Evolutionary conservation across 2,888 invertebrate genomes (phyloP).

Genomic region (Chrysina gloriosa): DNA sequence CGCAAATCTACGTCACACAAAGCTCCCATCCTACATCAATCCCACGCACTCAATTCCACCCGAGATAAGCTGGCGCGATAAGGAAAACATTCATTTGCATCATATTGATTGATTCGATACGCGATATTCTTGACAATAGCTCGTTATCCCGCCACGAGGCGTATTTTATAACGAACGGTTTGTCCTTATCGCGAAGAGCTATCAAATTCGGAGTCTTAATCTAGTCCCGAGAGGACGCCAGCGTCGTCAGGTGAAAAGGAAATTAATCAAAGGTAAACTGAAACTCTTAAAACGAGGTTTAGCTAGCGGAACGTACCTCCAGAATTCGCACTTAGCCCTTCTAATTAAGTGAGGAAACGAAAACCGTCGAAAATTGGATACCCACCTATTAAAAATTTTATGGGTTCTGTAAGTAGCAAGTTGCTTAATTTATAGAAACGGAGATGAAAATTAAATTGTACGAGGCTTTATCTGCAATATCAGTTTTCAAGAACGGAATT

Average conservation of each 20-base stretch:
- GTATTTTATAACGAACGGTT: slow-evolving; percentile 26
- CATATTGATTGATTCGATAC: slow-evolving; percentile 25
- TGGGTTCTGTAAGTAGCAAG: neutral
- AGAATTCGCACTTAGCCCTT: slow-evolving; percentile 8
- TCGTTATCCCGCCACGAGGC: slow-evolving; percentile 20
- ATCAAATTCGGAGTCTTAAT: slow-evolving; percentile 35
- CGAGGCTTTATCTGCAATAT: neutral
- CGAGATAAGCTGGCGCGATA: slow-evolving; percentile 7
- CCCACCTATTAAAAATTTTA: slow-evolving; percentile 23
- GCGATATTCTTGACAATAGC: slow-evolving; percentile 29
- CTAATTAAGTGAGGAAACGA: slow-evolving; percentile 17
- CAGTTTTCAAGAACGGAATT: too few species aligned
- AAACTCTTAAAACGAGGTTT: slow-evolving; percentile 16
- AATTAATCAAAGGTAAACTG: slow-evolving; percentile 38
- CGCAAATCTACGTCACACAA: neutral
- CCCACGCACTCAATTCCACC: slow-evolving; percentile 7
- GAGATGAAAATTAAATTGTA: neutral
- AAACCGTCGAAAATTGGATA: slow-evolving; percentile 21
- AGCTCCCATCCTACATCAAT: neutral
- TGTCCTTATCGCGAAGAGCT: slow-evolving; percentile 18
- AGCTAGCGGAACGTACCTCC: neutral
- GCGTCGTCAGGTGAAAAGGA: slow-evolving; percentile 31
- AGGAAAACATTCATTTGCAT: slow-evolving; percentile 24
- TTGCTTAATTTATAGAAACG: neutral
- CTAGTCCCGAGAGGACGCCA: slow-evolving; percentile 16